These are phyloP conservation scores for Megalurothrips usitatus DNA, from an alignment of 2,888 invertebrate genomes.

Conservation along the genomic window DNA sequence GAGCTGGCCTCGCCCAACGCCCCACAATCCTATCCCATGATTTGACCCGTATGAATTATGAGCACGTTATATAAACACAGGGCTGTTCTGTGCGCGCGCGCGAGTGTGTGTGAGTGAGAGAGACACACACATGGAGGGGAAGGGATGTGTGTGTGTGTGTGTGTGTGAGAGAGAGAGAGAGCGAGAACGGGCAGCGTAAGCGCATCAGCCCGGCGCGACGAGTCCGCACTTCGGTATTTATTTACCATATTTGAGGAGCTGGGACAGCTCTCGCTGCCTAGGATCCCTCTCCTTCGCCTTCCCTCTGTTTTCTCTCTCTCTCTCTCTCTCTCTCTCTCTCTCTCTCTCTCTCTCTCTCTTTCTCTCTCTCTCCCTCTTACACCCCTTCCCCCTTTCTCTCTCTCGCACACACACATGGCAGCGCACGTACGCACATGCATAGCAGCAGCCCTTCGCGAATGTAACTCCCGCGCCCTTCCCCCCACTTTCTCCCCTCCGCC, in stretches of 20 bases:
- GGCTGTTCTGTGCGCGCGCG: background rate
- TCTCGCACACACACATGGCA: background rate
- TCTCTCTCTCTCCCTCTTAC: background rate
- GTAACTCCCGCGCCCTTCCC: background rate
- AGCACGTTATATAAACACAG: background rate
- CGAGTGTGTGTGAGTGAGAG: background rate
- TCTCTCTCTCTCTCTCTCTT: constrained; percentile 22
- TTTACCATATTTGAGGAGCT: background rate
- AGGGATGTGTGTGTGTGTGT: too few relatives aligned
- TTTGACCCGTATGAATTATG: constrained; percentile 1
- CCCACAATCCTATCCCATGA: background rate
- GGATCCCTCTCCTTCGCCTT: too few relatives aligned
- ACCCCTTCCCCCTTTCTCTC: background rate
- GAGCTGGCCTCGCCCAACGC: background rate
- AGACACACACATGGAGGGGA: background rate
- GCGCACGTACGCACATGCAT: background rate
- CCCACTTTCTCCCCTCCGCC: background rate
- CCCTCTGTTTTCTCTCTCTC: background rate
- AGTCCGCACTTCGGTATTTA: constrained; percentile 5
- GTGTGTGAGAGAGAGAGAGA: background rate
- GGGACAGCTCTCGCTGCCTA: background rate
- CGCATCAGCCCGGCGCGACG: too few relatives aligned
- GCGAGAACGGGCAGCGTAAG: background rate
- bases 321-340: constrained; percentile 19
- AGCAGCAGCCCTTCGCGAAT: background rate